Evolutionary conservation across 2,888 invertebrate genomes (phyloP).

Genomic region (Cheilosia impressa): DNA sequence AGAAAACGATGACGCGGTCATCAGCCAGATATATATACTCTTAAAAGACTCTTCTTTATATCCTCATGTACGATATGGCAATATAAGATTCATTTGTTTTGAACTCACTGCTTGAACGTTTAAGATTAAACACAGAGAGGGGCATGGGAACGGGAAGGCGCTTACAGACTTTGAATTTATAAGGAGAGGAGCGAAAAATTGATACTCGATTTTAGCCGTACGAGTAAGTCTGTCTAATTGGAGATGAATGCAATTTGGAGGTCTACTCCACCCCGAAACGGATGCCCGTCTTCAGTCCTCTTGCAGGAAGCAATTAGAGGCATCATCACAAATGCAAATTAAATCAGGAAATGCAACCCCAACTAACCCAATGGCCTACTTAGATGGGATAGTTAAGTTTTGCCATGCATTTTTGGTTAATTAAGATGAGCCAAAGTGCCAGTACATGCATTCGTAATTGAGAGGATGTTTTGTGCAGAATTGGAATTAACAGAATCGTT

Average conservation of each 20-base stretch:
- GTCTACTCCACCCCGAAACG: slow-evolving; percentile 9
- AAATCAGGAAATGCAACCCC: slow-evolving; percentile 24
- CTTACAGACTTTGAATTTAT: slow-evolving; percentile 1
- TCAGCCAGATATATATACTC: slow-evolving; percentile 52
- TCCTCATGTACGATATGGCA: slow-evolving; percentile 6
- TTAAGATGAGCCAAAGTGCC: slow-evolving; percentile 6
- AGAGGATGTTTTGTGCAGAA: background rate
- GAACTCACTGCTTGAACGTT: slow-evolving; percentile 63
- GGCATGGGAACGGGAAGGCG: background rate
- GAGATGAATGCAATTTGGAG: slow-evolving; percentile 43
- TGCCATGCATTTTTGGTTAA: background rate
- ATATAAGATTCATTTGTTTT: slow-evolving; percentile 49
- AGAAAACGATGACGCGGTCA: slow-evolving; percentile 70
- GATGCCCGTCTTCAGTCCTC: background rate
- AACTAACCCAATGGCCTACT: slow-evolving; percentile 33
- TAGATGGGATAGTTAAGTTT: background rate
- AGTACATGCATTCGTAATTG: background rate
- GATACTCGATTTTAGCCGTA: slow-evolving; percentile 41
- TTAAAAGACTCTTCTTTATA: slow-evolving; percentile 22
- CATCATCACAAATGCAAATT: slow-evolving; percentile 36
- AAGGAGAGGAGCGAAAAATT: slow-evolving; percentile 22
- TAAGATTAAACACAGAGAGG: slow-evolving; percentile 27
- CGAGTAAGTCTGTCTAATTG: slow-evolving; percentile 26
- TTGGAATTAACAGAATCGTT: too few relatives aligned
- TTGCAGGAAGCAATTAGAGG: slow-evolving; percentile 39